Evolutionary conservation across 2,113 vertebrate species (phyloP), one percentile per base, ranked within the genome.

Genomic region (Trogon melanurus): DNA sequence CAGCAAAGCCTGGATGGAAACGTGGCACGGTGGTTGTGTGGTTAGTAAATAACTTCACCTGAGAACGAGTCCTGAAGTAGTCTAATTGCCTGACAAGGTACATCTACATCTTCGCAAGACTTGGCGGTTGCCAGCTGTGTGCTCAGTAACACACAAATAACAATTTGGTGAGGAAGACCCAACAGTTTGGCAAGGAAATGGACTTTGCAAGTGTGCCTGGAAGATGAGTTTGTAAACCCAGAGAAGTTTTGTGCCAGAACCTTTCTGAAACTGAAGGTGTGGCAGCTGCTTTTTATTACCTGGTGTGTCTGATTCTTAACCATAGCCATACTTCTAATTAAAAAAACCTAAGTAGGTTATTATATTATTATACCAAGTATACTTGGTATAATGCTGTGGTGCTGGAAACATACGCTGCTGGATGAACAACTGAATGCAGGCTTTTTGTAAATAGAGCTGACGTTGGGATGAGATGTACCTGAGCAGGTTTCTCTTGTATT

Each of bases 21-120:
- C 25, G 2, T 4, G 10, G 16, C 47, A 2, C 10, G 1, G 1
- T 10, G 27, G 1, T n/a, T 18, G 26, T n/a, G 48, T 15, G 50
- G 13, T 10, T 50, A 69, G 32, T 67, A 26, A 62, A 45, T 29
- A 50, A 17, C 10, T 22, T 71, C 11, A 29, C 11, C 67, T 30
- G 3, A 23, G 38, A 74, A 6, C 51, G 3, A 56, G 57, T 27
- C 67, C 22, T 15, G 8, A 32, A 30, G 45, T n/a, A 13, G 11
- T 38, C 0, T 8, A 3, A 9, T 16, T 58, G 17, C 7, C 5
- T 50, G 50, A 22, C 11, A 17, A 9, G 45, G 22, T 23, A 19
- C 13, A 0, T 27, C 41, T 38, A 70, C 41, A 65, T 53, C 69
- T 38, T n/a, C 13, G 36, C 7, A 12, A 30, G 54, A 47, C 30